Evolutionary conservation across 1,140 invertebrate species (phyloP), one percentile per base, ranked within the genome.

Genomic region (Yoshiicerus persimilis): DNA sequence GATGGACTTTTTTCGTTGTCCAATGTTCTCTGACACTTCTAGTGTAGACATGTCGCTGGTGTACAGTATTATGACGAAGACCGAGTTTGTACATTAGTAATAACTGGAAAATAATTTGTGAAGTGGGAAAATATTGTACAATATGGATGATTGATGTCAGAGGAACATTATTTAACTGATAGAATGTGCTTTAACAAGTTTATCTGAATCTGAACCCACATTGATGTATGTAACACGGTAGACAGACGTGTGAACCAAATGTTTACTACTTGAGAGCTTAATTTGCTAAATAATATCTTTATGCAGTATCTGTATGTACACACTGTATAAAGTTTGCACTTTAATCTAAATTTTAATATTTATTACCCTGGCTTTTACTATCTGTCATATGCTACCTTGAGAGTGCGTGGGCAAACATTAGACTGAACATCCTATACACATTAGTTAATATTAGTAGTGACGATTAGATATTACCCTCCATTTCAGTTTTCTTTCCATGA

Each of bases 71-170:
- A 41, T 41, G n/a, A 47, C 41, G 11, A 47, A 11, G 11, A n/a
- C 30, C 16, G 66, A 1, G 1, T 70, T 30, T 25, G 62, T 23
- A 64, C 0, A 32, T 2, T 70, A n/a, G 66, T 30, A 9, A 25
- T 13, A 16, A 30, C 66, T 32, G 66, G 5, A 70, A 11, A 70
- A 27, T 30, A 56, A 56, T 56, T 56, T 16, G 66, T 32, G 27
- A 70, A 70, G 66, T 70, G 66, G 66, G 66, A 70, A 70, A 70
- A 27, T 70, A 23, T 56, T 56, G 16, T n/a, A 56, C n/a, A 30
- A 70, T 27, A 32, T 30, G 32, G n/a, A 80, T 80, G 75, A 80
- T 80, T 80, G 75, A 80, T 80, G 75, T 80, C 75, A 80, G 38
- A 34, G 32, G 32, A 1, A 36, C 75, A 80, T 80, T 56, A 70